Percentiles rank a stretch among this genome's conserved stretches.
Conservation (phyloP, 2,888 invertebrate species). For the Harpalus rubripes region DNA sequence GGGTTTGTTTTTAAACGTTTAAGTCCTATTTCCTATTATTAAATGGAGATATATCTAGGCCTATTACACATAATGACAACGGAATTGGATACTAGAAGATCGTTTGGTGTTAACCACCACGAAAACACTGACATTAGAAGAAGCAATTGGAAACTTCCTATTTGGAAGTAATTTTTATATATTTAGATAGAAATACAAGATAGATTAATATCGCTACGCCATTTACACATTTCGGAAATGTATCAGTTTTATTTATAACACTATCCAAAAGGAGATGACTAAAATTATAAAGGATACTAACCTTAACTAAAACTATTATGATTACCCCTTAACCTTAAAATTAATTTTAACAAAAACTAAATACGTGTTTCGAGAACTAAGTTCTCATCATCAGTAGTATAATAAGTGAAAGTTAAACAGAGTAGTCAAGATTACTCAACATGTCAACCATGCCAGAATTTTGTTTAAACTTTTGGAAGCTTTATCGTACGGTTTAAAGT, state of each 20-base stretch:
- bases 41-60: constrained; percentile 44
- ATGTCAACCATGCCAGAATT: no score
- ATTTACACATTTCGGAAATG: neutral
- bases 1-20: constrained; percentile 47
- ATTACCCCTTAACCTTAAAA: no score
- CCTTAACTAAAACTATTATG: no score
- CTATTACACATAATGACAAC: constrained; percentile 3
- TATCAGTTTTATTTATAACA: neutral
- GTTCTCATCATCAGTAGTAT: no score
- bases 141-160: constrained; percentile 5
- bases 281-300: no score
- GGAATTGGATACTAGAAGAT: neutral
- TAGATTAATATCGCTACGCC: neutral
- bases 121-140: neutral
- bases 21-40: constrained; percentile 44
- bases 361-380: no score
- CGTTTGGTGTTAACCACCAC: constrained; percentile 1
- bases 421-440: no score
- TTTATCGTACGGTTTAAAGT: no score
- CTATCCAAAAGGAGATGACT: no score
- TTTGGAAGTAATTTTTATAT: neutral
- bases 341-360: no score
- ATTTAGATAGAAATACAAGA: neutral
- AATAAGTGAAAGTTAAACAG: no score
- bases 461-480: no score